Evolutionary conservation across 2,888 invertebrate species (phyloP).

Genomic region (Lasioglossum malachurum): DNA sequence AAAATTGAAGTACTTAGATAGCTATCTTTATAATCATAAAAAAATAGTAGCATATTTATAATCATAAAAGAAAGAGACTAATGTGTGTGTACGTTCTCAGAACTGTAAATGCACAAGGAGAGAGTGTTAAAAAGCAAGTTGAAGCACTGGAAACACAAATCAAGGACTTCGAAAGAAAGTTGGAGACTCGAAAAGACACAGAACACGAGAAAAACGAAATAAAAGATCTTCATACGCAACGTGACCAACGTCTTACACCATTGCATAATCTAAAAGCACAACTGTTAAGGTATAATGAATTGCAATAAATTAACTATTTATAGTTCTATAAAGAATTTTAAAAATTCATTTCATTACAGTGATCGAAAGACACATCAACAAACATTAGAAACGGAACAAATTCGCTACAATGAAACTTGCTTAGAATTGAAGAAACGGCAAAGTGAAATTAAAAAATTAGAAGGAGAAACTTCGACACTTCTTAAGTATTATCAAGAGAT

Average conservation of each 20-base stretch:
- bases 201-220: conserved; percentile 43
- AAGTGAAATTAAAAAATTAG: conserved; percentile 36
- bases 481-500: conserved; percentile 63
- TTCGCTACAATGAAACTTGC: conserved; percentile 53
- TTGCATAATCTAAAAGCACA: conserved; percentile 50
- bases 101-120: conserved; percentile 44
- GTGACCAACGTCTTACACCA: conserved; percentile 59
- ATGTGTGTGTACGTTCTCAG: conserved; percentile 43
- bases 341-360: conserved; percentile 49
- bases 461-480: conserved; percentile 57
- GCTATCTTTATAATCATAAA: neutral
- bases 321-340: neutral
- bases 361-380: conserved; percentile 59
- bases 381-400: conserved; percentile 50
- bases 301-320: conserved; percentile 3
- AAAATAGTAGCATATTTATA: neutral
- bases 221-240: conserved; percentile 49
- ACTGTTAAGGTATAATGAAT: conserved; percentile 57
- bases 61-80: neutral
- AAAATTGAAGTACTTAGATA: conserved; percentile 61
- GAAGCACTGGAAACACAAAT: conserved; percentile 44
- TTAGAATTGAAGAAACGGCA: conserved; percentile 50
- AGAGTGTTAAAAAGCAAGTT: conserved; percentile 52
- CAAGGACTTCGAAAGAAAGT: conserved; percentile 35
- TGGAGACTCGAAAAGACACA: conserved; percentile 45